A percentile compares a stretch with the other conserved stretches of the same genome.
phyloP scores from a whole-genome alignment of 2,888 invertebrate species.

The Troides helena region DNA sequence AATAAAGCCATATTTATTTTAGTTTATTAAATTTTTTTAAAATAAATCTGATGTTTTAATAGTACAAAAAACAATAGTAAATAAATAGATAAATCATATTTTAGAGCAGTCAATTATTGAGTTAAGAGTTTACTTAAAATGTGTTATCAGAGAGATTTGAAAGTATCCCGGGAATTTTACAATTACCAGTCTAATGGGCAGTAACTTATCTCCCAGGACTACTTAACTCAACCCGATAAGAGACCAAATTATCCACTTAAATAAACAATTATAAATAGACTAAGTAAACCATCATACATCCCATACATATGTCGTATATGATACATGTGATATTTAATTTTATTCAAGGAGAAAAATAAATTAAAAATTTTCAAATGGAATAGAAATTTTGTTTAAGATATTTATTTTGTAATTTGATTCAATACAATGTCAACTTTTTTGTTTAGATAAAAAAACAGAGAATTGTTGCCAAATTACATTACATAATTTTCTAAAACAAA shows the following conservation, averaged over 20 bases:
- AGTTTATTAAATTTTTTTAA: too few species aligned
- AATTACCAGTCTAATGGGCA: constrained; percentile 27
- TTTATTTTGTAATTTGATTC: too few species aligned
- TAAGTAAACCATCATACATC: constrained; percentile 1
- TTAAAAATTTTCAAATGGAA: too few species aligned
- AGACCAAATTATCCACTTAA: constrained; percentile 21
- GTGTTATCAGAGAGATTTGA: constrained; percentile 24
- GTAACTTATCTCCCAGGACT: constrained; percentile 16
- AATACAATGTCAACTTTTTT: too few species aligned
- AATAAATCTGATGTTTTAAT: too few species aligned
- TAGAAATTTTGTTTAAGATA: too few species aligned
- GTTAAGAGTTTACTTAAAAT: constrained; percentile 8
- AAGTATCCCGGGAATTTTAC: constrained; percentile 25
- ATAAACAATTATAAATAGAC: constrained; percentile 23
- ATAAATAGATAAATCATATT: constrained; percentile 1
- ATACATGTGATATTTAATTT: too few species aligned
- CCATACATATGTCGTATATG: neutral
- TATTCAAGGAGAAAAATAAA: too few species aligned
- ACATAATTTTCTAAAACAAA: constrained; percentile 35
- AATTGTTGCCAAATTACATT: neutral
- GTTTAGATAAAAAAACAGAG: too few species aligned
- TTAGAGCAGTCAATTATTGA: constrained; percentile 4
- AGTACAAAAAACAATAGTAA: too few species aligned
- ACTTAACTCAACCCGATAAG: constrained; percentile 27
- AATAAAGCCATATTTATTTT: too few species aligned